These are phyloP conservation scores for Patiria pectinifera DNA, from an alignment of 53 echinoderm and acorn worm genomes.

Conservation along the genomic window DNA sequence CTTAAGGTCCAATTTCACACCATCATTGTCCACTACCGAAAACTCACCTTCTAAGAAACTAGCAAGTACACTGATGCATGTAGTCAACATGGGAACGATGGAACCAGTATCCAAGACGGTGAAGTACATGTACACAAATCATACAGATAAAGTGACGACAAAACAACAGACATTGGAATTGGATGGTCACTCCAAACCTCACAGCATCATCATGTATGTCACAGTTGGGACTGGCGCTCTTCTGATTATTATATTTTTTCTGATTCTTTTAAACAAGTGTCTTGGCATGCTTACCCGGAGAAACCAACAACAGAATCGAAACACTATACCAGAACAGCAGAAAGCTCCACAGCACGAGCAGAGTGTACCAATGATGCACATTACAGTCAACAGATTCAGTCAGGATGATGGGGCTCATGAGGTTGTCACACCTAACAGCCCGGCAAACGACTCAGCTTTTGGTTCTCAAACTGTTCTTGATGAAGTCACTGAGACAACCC, in stretches of 20 bases:
- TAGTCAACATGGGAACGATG: not conserved
- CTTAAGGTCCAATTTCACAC: not conserved
- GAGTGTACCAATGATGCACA: not conserved
- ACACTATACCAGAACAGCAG: not conserved
- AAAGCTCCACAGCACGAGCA: not conserved
- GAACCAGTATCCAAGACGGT: not conserved
- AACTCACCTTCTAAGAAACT: not conserved
- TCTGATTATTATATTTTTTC: not conserved
- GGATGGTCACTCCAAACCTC: not conserved
- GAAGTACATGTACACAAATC: not conserved
- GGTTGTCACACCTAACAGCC: not conserved
- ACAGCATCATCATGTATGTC: not conserved
- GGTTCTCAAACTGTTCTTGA: not conserved
- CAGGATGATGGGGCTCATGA: not conserved
- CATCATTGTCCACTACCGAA: not conserved
- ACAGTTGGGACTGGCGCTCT: not conserved
- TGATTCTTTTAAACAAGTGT: slow-evolving; percentile 7
- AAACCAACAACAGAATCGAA: not conserved
- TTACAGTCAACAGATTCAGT: not conserved
- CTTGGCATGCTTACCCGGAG: not conserved
- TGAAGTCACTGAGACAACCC: not conserved
- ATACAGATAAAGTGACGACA: not conserved
- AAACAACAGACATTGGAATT: not conserved
- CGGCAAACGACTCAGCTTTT: not conserved
- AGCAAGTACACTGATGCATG: not conserved